Conservation (phyloP, 1,140 invertebrate genomes). For the Anagrus nilaparvatae region DNA sequence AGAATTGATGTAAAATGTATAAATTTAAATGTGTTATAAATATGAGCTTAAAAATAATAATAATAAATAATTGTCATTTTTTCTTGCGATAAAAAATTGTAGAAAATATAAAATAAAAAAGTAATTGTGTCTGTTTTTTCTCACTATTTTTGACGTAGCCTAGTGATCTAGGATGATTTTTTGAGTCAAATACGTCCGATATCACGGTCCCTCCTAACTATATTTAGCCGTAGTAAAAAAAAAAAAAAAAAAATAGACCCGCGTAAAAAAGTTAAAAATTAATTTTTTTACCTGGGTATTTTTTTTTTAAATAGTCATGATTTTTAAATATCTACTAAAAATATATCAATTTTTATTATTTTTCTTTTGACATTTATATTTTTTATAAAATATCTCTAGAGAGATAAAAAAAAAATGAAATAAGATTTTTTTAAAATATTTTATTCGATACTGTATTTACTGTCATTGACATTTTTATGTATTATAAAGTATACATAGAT, state of each 20-base stretch:
- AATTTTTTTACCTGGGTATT: slow-evolving; percentile 34
- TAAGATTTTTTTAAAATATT: no score
- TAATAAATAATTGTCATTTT: no score
- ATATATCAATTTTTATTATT: not conserved
- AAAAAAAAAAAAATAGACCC: slow-evolving; percentile 1
- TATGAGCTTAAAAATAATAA: no score
- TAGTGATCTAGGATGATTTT: slow-evolving; percentile 37
- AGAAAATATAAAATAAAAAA: slow-evolving; percentile 2
- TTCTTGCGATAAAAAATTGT: not conserved
- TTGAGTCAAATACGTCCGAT: slow-evolving; percentile 43
- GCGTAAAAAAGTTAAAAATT: not conserved
- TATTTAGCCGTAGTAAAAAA: slow-evolving; percentile 35
- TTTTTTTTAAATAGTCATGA: slow-evolving; percentile 41
- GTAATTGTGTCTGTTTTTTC: slow-evolving; percentile 8
- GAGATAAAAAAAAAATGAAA: no score
- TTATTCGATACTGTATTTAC: no score
- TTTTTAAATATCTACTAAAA: slow-evolving; percentile 19
- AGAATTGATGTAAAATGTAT: no score
- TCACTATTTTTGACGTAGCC: slow-evolving; percentile 24
- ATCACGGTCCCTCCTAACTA: slow-evolving; percentile 45
- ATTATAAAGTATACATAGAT: no score
- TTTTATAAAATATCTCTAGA: no score
- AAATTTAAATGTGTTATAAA: no score
- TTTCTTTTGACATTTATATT: slow-evolving; percentile 1
- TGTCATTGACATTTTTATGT: no score